phyloP scores from a whole-genome alignment of 2,888 invertebrate genomes.

The Anorthoa munda region DNA sequence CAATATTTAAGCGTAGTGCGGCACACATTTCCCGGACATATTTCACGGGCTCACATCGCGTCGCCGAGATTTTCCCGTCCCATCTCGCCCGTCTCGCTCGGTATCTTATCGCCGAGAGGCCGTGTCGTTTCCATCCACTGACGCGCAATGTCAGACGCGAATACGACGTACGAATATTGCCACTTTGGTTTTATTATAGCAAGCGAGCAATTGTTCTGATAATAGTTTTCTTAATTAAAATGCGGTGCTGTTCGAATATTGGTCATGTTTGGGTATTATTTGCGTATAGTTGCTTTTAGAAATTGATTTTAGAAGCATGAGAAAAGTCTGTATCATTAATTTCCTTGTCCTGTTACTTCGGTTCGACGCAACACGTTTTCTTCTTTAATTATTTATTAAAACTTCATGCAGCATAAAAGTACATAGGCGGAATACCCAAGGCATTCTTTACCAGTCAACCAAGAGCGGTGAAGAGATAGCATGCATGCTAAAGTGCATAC shows the following conservation, averaged over 20 bases:
- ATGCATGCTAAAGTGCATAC: too few relatives aligned
- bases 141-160: constrained; percentile 52
- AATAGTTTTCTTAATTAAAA: constrained; percentile 59
- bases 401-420: too few relatives aligned
- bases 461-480: too few relatives aligned
- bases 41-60: constrained; percentile 67
- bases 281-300: too few relatives aligned
- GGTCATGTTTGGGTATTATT: constrained; percentile 4
- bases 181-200: constrained; percentile 61
- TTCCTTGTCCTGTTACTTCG: too few relatives aligned
- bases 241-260: constrained; percentile 6
- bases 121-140: constrained; percentile 57
- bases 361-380: too few relatives aligned
- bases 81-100: constrained; percentile 41
- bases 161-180: constrained; percentile 67
- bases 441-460: too few relatives aligned
- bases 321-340: too few relatives aligned
- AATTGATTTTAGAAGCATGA: too few relatives aligned
- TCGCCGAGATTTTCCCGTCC: constrained; percentile 65
- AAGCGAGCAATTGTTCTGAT: constrained; percentile 53
- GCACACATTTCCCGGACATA: constrained; percentile 68
- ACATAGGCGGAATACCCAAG: too few relatives aligned
- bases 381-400: too few relatives aligned
- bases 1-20: constrained; percentile 66
- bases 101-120: constrained; percentile 64